A percentile compares a stretch with the other conserved stretches of the same genome.
Conservation (phyloP, 1,140 invertebrate genomes). For the Cepaea nemoralis region DNA sequence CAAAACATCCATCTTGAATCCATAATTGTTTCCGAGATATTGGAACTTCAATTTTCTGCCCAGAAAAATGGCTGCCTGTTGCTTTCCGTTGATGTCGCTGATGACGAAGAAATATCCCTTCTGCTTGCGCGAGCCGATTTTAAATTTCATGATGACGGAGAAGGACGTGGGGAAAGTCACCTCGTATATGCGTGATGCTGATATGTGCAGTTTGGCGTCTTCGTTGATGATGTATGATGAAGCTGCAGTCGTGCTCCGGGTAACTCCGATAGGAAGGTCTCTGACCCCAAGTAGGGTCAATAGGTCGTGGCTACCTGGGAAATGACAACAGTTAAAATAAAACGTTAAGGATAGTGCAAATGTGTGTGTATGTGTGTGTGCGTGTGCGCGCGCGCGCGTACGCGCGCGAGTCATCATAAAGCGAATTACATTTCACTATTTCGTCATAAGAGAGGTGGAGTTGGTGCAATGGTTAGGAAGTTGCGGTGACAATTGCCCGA, state of each 20-base stretch:
- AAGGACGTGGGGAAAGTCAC: conserved; percentile 60
- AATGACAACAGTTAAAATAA: too few species aligned
- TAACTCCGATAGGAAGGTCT: conserved; percentile 56
- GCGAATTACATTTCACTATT: too few species aligned
- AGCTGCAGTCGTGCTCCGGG: conserved; percentile 44
- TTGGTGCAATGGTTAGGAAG: too few species aligned
- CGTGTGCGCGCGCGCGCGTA: too few species aligned
- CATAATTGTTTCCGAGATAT: conserved; percentile 40
- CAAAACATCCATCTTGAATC: conserved; percentile 22
- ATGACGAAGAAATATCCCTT: conserved; percentile 63
- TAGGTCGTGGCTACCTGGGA: conserved; percentile 46
- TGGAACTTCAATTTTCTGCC: conserved; percentile 40
- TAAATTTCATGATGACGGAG: conserved; percentile 56
- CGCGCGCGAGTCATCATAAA: too few species aligned
- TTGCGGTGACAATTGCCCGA: too few species aligned
- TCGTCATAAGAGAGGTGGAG: too few species aligned
- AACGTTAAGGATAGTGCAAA: too few species aligned
- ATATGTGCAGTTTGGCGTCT: conserved; percentile 55
- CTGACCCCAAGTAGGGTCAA: conserved; percentile 52
- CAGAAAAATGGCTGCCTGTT: conserved; percentile 56
- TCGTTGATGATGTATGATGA: conserved; percentile 55
- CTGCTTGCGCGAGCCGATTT: conserved; percentile 42
- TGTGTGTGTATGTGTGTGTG: too few species aligned
- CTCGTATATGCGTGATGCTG: conserved; percentile 53
- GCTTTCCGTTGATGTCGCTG: conserved; percentile 60